These are phyloP conservation scores for Psophia crepitans DNA, from an alignment of 2,113 vertebrate genomes.

Conservation along the genomic window DNA sequence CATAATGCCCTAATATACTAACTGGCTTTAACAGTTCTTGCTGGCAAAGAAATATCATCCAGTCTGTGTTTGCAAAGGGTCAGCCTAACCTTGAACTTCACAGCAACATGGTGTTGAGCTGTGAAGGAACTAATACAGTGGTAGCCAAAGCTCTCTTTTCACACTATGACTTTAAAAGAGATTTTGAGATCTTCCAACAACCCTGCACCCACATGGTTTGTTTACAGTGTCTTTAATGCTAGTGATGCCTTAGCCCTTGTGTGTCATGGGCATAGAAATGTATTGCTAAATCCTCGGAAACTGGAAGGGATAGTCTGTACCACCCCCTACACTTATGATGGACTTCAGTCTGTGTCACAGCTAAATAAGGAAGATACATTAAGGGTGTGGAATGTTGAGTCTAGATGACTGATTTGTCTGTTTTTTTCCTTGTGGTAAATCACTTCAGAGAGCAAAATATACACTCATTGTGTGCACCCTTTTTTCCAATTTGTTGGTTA, in stretches of 20 bases:
- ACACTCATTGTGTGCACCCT: not conserved
- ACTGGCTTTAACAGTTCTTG: not conserved
- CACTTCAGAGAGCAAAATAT: not conserved
- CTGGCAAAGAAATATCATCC: not conserved
- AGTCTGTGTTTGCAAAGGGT: not conserved
- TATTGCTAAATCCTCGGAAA: not conserved
- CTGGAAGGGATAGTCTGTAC: not conserved
- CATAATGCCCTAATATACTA: not conserved
- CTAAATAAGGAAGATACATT: not conserved
- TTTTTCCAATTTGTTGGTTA: not conserved
- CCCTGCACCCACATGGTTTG: not conserved
- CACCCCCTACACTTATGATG: not conserved
- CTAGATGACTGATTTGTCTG: not conserved
- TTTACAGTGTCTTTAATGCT: not conserved
- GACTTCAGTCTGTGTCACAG: not conserved
- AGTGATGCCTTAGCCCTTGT: not conserved
- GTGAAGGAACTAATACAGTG: not conserved
- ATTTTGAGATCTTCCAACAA: not conserved
- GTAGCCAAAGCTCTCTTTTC: not conserved
- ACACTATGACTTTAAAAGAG: not conserved
- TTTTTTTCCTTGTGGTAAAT: not conserved
- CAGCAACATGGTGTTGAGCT: not conserved
- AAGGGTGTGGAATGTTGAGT: not conserved
- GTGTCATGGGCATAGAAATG: not conserved
- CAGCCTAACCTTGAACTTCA: not conserved